Evolutionary conservation across 35 echinoderm and acorn worm genomes (phyloP).

Genomic region (Apostichopus parvimensis): DNA sequence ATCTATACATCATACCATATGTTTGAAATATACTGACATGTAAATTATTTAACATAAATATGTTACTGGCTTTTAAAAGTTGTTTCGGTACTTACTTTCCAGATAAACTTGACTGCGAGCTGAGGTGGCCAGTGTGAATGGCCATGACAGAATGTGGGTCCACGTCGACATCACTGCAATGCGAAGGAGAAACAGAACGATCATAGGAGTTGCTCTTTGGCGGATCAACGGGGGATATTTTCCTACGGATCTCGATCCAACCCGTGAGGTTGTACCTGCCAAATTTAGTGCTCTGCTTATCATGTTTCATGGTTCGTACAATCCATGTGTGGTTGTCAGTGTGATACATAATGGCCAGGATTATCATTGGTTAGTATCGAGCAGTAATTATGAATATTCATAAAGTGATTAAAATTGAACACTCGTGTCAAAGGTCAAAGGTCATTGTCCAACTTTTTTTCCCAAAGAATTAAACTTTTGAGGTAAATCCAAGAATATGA

Average conservation of each 20-base stretch:
- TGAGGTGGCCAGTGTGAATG: not conserved
- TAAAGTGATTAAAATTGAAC: too few relatives aligned
- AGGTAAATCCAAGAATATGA: not conserved
- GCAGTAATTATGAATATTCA: too few relatives aligned
- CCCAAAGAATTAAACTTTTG: not conserved
- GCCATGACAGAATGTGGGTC: constrained; percentile 58
- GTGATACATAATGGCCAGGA: constrained; percentile 16
- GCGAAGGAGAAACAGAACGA: constrained; percentile 22
- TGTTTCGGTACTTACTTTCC: constrained; percentile 47
- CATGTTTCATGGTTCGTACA: constrained; percentile 9
- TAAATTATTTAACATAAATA: too few relatives aligned
- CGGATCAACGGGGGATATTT: constrained; percentile 17
- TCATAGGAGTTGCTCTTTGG: not conserved
- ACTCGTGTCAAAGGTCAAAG: constrained; percentile 6
- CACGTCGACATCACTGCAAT: constrained; percentile 85
- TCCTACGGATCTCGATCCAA: constrained; percentile 45
- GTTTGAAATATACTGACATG: too few relatives aligned
- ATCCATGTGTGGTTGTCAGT: constrained; percentile 38
- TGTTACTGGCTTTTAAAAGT: too few relatives aligned
- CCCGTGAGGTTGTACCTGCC: not conserved
- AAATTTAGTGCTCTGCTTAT: not conserved
- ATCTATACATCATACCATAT: too few relatives aligned
- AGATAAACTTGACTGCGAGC: constrained; percentile 74
- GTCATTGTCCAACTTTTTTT: not conserved
- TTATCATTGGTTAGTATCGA: constrained; percentile 8